Percentiles rank a stretch among this genome's conserved stretches.
These are phyloP conservation scores for Sus cebifrons DNA, from an alignment of 2,797 vertebrate genomes.

Conservation along the genomic window DNA sequence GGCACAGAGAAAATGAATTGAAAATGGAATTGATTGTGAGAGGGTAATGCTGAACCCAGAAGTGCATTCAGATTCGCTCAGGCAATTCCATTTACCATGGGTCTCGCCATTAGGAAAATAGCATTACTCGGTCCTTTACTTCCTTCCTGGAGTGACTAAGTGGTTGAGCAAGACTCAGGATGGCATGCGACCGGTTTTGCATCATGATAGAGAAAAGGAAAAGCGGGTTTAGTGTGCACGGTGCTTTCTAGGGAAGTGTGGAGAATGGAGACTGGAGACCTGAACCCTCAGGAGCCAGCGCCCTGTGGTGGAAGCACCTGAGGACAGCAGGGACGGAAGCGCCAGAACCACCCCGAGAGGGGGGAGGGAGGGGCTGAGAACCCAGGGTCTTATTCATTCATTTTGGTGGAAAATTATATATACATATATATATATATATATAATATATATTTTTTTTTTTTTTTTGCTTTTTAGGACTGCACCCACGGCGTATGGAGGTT, in stretches of 20 bases:
- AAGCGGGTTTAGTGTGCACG: not conserved
- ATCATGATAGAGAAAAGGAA: not conserved
- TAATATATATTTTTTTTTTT: not conserved
- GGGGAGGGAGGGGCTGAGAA: not conserved
- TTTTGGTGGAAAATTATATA: not conserved
- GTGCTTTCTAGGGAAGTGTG: not conserved
- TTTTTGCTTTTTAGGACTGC: not conserved
- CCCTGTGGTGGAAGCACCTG: no score
- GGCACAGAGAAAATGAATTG: constrained; percentile 31
- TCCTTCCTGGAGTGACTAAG: constrained; percentile 40
- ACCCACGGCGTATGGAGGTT: no score
- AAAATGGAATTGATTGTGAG: constrained; percentile 55
- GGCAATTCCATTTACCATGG: not conserved
- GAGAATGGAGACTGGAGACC: not conserved
- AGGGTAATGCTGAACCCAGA: constrained; percentile 20
- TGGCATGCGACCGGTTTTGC: not conserved
- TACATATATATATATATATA: no score
- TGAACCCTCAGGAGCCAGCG: not conserved
- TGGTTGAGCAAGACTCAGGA: not conserved
- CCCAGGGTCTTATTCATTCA: not conserved
- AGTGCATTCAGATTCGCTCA: not conserved
- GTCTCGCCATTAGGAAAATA: not conserved
- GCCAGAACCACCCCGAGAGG: not conserved
- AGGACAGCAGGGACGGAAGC: not conserved
- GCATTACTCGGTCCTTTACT: not conserved